Evolutionary conservation across 2,888 invertebrate species (phyloP), one percentile per base, ranked within the genome.

Genomic region (Stenodera caucasica): DNA sequence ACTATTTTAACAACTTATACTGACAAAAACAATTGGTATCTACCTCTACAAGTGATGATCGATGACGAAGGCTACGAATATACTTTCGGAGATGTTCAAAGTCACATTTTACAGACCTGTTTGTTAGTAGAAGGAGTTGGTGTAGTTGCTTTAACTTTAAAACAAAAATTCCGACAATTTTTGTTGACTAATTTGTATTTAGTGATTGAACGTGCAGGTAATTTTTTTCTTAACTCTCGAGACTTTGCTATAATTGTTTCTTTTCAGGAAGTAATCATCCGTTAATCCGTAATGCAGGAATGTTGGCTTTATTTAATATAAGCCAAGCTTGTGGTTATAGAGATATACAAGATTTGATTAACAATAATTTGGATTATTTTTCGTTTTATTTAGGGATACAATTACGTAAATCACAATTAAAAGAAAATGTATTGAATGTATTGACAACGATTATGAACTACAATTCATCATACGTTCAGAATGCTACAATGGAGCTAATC

Each of bases 41-140:
- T 82, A 11, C 83, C 84, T 0, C 69, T 84, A 0, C 79, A 80
- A 29, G 77, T 82, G 45, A 68, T 68, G 9, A 45, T 51, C 11
- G 58, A 67, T 29, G 68, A 74, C n/a, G 65, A 68, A 66, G 63
- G 54, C n/a, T 76, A 79, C 67, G 68, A 72, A 23, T 70, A 65
- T 53, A 66, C 65, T n/a, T 63, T 80, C 0, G 67, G 81, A 2
- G 76, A 75, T 2, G 79, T 81, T 59, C 87, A 87, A 71, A 82
- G 82, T 54, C 90, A 91, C 80, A 82, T 91, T 58, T 74, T 87
- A 33, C 85, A 87, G 68, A 82, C 84, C 49, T 91, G 91, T 71
- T 75, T 91, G 6, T 80, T 90, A 63, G 80, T 88, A 0, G 91
- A 92, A 76, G 89, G 90, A 1, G 77, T 92, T 15, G 91, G 88